Evolutionary conservation across 1,140 invertebrate genomes (phyloP).

Genomic region (Diabrotica undecimpunctata): DNA sequence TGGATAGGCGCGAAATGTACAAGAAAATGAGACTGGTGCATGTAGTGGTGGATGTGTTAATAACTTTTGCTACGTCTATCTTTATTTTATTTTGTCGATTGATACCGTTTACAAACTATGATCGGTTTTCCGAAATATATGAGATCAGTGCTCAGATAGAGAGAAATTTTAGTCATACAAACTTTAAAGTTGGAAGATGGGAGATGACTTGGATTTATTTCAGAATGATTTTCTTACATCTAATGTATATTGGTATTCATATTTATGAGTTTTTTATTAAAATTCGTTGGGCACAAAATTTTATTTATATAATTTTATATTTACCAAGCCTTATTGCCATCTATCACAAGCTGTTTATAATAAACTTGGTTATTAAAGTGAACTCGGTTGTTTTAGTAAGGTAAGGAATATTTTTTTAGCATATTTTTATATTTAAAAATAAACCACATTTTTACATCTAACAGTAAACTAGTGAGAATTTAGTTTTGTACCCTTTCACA

Average conservation of each 20-base stretch:
- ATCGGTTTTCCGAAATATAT: background rate
- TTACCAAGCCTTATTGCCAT: no score
- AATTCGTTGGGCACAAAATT: no score
- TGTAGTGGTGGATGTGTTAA: background rate
- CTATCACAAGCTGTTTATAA: no score
- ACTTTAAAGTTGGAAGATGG: background rate
- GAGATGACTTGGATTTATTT: background rate
- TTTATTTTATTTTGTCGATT: background rate
- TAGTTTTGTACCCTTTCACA: no score
- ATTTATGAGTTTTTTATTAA: no score
- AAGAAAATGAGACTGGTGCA: background rate
- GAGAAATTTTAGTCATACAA: background rate
- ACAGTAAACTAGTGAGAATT: no score
- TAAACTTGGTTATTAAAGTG: no score
- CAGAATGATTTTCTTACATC: background rate
- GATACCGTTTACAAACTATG: background rate
- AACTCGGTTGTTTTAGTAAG: no score
- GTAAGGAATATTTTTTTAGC: no score
- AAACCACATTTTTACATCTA: no score
- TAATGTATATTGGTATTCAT: background rate
- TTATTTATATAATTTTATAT: no score
- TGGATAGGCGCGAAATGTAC: background rate
- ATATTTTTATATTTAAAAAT: no score
- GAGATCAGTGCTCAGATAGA: background rate
- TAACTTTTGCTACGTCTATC: background rate